Evolutionary conservation across 1,140 invertebrate species (phyloP).

Genomic region (Meloidogyne chitwoodi): DNA sequence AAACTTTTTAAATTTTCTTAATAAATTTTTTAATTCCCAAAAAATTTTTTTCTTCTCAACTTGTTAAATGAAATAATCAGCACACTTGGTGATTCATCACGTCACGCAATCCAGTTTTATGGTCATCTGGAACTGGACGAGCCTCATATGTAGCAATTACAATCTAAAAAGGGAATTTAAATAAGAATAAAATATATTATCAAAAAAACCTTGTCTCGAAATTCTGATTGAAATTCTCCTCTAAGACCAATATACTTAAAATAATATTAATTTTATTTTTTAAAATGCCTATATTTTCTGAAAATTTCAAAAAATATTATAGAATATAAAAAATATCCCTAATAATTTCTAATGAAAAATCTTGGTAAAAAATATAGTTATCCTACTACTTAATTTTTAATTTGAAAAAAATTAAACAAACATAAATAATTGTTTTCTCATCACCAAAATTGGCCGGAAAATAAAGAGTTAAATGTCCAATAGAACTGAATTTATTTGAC

Average conservation of each 20-base stretch:
- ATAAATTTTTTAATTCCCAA: not conserved
- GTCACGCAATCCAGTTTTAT: slow-evolving; percentile 41
- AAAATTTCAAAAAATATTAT: too few species aligned
- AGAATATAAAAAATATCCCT: too few species aligned
- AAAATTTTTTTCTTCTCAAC: not conserved
- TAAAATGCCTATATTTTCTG: too few species aligned
- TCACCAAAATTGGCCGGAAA: slow-evolving; percentile 81
- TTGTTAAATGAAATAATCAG: slow-evolving; percentile 19
- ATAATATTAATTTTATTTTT: not conserved
- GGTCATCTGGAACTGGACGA: slow-evolving; percentile 46
- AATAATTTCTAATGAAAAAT: too few species aligned
- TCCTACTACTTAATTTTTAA: too few species aligned
- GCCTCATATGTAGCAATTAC: slow-evolving; percentile 50
- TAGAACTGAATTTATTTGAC: slow-evolving; percentile 81
- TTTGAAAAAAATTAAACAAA: not conserved
- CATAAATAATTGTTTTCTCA: slow-evolving; percentile 76
- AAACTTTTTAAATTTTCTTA: not conserved
- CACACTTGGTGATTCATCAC: slow-evolving; percentile 40
- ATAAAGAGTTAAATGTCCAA: slow-evolving; percentile 79
- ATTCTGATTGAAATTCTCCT: slow-evolving; percentile 61
- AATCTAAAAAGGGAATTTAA: slow-evolving; percentile 10
- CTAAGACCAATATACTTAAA: slow-evolving; percentile 80
- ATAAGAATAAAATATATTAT: not conserved
- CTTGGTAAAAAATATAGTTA: too few species aligned
- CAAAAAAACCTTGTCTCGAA: slow-evolving; percentile 35